A percentile compares a stretch with the other conserved stretches of the same genome.
Conservation (phyloP, 2,113 vertebrate species). For the Trogon surrucura region DNA sequence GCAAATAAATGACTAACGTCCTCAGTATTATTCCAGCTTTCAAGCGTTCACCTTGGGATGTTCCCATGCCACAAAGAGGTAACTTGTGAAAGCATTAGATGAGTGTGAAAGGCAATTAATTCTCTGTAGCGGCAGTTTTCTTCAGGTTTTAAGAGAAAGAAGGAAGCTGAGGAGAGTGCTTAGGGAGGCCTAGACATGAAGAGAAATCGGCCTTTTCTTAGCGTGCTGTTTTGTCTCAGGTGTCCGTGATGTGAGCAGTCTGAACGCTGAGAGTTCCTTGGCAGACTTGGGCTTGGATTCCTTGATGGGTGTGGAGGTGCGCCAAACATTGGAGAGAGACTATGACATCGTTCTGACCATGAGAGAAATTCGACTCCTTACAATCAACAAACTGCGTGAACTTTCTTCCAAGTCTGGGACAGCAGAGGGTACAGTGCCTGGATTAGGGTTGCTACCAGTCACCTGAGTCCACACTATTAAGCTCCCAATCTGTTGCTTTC, state of each 20-base stretch:
- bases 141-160: background rate
- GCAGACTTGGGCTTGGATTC: constrained; percentile 95
- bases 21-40: background rate
- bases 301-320: constrained; percentile 96
- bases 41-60: background rate
- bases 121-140: background rate
- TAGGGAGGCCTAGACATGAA: background rate
- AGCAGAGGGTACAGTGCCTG: constrained; percentile 69
- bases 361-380: constrained; percentile 91
- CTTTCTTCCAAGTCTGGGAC: constrained; percentile 72
- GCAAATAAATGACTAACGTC: background rate
- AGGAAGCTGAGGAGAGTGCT: background rate
- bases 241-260: constrained; percentile 82
- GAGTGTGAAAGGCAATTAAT: background rate
- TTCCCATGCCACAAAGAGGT: background rate
- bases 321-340: constrained; percentile 91
- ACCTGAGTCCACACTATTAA: background rate
- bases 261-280: constrained; percentile 86
- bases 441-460: background rate
- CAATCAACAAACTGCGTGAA: constrained; percentile 87
- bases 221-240: constrained; percentile 71
- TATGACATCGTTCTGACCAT: constrained; percentile 89
- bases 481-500: background rate
- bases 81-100: background rate
- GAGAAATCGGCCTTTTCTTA: background rate